These are phyloP conservation scores for Paracanthobrama guichenoti DNA, from an alignment of 2,113 vertebrate genomes.

Conservation along the genomic window DNA sequence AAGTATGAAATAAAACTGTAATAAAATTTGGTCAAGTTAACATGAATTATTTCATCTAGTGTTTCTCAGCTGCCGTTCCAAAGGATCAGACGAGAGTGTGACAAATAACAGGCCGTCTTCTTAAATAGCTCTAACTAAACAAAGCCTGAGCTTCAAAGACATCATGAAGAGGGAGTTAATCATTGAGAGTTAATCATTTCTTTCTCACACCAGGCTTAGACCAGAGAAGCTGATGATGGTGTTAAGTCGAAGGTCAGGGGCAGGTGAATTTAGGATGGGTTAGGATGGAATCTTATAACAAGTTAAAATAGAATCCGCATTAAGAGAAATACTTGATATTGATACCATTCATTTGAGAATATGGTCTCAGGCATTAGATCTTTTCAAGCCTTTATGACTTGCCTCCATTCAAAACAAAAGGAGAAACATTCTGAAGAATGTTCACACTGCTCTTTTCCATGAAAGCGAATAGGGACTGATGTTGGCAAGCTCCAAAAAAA, in stretches of 20 bases:
- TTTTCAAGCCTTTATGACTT: background rate
- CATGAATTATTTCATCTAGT: background rate
- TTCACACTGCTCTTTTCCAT: background rate
- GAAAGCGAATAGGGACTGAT: too few relatives aligned
- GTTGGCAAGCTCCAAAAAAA: too few relatives aligned
- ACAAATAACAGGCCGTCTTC: background rate
- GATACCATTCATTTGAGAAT: too few relatives aligned
- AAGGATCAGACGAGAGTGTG: background rate
- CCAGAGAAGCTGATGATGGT: background rate
- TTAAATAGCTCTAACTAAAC: background rate
- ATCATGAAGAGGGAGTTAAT: too few relatives aligned
- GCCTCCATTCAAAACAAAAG: background rate
- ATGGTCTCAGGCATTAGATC: background rate
- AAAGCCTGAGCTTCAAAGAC: background rate
- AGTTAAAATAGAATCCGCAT: background rate
- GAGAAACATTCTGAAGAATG: background rate
- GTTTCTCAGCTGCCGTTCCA: background rate
- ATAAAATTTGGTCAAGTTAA: background rate
- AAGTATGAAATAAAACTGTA: background rate
- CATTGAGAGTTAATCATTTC: background rate
- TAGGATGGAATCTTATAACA: background rate
- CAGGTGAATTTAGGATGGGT: background rate
- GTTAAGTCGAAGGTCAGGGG: background rate
- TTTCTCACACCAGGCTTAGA: background rate
- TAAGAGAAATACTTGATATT: background rate